Percentiles rank a stretch among this genome's conserved stretches.
Evolutionary conservation across 2,113 vertebrate genomes (phyloP).

Genomic region (human): DNA sequence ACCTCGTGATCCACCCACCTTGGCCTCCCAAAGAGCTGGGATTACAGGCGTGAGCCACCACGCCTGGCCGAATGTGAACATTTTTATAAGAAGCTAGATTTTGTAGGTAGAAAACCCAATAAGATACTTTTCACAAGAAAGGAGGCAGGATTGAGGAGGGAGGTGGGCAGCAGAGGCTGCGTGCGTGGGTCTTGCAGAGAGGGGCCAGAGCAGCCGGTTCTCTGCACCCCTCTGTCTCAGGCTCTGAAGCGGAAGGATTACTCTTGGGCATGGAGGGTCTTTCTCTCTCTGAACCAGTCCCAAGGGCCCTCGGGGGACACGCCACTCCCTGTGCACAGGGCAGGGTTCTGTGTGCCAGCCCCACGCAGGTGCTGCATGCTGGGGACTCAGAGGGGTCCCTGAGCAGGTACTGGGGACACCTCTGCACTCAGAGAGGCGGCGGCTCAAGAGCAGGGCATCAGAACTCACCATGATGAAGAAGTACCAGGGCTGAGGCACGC

Average conservation of each 20-base stretch:
- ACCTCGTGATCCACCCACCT: too few relatives aligned
- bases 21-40: too few relatives aligned
- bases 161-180: not conserved
- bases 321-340: accelerated
- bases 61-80: too few relatives aligned
- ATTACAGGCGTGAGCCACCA: too few relatives aligned
- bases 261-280: accelerated
- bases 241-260: not conserved
- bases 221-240: too few relatives aligned
- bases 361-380: not conserved
- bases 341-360: not conserved
- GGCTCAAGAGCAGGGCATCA: not conserved
- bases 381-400: not conserved
- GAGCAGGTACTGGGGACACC: not conserved
- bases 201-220: not conserved
- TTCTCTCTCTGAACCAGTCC: not conserved
- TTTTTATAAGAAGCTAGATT: not conserved
- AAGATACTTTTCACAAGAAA: not conserved
- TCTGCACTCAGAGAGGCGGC: not conserved
- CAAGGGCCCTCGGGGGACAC: not conserved
- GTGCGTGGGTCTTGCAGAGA: accelerated
- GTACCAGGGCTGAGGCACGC: slow-evolving; percentile 94
- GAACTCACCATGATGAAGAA: slow-evolving; percentile 94
- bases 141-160: too few relatives aligned
- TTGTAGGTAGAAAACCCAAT: not conserved